Base-by-base conservation (phyloP, 2,113 vertebrate species). In the Sardina pilchardus region DNA sequence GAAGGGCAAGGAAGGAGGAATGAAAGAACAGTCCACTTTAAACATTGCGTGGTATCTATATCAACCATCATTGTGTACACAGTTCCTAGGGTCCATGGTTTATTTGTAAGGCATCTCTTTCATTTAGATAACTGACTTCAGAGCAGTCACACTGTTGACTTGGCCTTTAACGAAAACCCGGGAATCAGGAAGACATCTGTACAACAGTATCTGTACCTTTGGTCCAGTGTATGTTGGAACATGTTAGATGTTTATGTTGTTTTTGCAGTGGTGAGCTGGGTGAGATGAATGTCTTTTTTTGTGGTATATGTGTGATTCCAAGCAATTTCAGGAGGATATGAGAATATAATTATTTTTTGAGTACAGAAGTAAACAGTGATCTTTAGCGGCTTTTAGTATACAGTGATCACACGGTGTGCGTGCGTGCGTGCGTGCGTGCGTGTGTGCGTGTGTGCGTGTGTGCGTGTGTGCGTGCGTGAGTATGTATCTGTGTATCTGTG, bases 91-190 rank as follows among this genome's bases (percentile, higher is more conserved):
- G 71, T 78, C 14, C 26, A 10, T 24, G 26, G 26, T 78, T 34
- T 34, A 36, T 78, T 78, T 78, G 71, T 78, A 10, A 78, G 71
- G 30, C 12, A 78, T 78, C 71, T 36, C 30, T 78, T 78, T 78
- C 71, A 78, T 78, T 78, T 78, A 78, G 34, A 78, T 78, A 78
- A 78, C 71, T 78, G 30, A 78, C 34, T 78, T 78, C 34, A 78
- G 71, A 78, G 71, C 71, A 78, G 26, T 78, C 71, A 3, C 63
- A 71, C 6, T 78, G 71, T 78, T 78, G 71, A 78, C 26, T 78
- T 78, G 71, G 71, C 71, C 71, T 34, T 30, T 17, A 78, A 78
- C 30, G 34, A 78, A 78, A 78, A 78, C 71, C 71, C 39, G 71
- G 71, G 71, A 78, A 78, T 78, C 71, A 78, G 34, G 34, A 36